Evolutionary conservation across 2,113 vertebrate species (phyloP).

Genomic region (Ibidorhyncha struthersii): DNA sequence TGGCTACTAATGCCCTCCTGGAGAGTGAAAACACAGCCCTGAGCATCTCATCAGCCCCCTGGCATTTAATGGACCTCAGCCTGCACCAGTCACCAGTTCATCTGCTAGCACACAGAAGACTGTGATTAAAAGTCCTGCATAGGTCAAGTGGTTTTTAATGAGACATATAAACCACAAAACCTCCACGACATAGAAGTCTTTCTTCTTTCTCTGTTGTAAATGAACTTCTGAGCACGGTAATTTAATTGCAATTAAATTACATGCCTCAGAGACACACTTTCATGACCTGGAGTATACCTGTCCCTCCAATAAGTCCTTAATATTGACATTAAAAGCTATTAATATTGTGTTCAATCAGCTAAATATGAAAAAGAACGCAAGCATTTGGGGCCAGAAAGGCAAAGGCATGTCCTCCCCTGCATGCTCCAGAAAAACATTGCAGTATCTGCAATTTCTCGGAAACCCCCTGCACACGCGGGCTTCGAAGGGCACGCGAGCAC

Average conservation of each 20-base stretch:
- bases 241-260: not conserved
- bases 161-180: slow-evolving; percentile 1
- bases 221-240: not conserved
- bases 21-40: not conserved
- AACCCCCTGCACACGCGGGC: rapidly evolving
- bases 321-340: not conserved
- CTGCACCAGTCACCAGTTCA: not conserved
- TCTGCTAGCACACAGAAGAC: not conserved
- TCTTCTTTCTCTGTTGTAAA: not conserved
- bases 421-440: rapidly evolving
- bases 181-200: not conserved
- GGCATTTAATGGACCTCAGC: not conserved
- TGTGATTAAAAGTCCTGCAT: not conserved
- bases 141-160: not conserved
- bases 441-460: not conserved
- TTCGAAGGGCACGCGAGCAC: not conserved
- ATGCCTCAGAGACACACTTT: not conserved
- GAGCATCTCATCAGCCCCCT: not conserved
- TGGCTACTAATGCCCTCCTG: not conserved
- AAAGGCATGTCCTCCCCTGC: not conserved
- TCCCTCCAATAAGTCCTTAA: not conserved
- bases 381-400: not conserved
- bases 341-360: not conserved
- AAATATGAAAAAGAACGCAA: not conserved
- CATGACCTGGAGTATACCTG: not conserved